phyloP scores from a whole-genome alignment of 2,797 vertebrate genomes.

The Alcedo atthis region DNA sequence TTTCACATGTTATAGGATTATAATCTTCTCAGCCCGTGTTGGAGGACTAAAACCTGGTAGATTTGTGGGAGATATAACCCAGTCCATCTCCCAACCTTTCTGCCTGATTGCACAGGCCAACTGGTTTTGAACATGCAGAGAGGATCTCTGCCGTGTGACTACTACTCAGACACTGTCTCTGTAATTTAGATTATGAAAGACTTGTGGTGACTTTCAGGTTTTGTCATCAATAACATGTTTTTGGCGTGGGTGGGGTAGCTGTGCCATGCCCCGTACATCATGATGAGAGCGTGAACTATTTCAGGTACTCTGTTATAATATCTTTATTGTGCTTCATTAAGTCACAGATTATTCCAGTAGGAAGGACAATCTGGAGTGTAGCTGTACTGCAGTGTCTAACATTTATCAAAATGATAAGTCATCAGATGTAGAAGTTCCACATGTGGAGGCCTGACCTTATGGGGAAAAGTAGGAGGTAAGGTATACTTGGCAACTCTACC shows the following conservation, averaged over 20 bases:
- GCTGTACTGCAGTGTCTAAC: background rate
- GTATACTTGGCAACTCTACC: background rate
- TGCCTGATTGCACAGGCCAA: background rate
- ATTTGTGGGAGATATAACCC: background rate
- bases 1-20: background rate
- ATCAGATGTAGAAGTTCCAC: background rate
- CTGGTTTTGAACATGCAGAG: background rate
- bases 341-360: background rate
- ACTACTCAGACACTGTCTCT: constrained; percentile 40
- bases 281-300: constrained; percentile 20
- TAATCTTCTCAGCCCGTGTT: background rate
- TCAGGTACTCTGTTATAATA: constrained; percentile 30
- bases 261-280: constrained; percentile 9
- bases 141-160: constrained; percentile 42
- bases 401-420: background rate
- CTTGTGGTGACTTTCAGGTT: constrained; percentile 70
- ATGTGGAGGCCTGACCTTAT: background rate
- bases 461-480: background rate
- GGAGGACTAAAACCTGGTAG: background rate
- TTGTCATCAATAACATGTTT: constrained; percentile 68
- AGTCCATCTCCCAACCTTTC: constrained; percentile 15
- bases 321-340: background rate
- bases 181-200: constrained; percentile 71
- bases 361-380: background rate
- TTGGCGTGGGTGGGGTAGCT: constrained; percentile 39